Evolutionary conservation across 2,888 invertebrate species (phyloP), one percentile per base, ranked within the genome.

Genomic region (Lamellibrachia columna): DNA sequence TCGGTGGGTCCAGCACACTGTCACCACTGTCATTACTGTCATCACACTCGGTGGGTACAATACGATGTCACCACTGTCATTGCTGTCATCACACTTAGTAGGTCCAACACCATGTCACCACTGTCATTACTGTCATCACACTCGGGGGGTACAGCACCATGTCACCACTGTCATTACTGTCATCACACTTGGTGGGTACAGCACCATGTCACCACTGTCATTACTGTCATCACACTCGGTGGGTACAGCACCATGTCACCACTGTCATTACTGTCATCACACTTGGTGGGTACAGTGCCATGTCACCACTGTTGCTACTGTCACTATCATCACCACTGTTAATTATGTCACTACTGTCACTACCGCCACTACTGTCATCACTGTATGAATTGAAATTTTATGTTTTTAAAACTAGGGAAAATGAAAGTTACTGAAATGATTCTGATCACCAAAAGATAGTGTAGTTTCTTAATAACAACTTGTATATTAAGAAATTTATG

Each of bases 251-350:
- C 90, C n/a, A 90, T 15, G 15, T 90, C 15, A 15, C 90, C 15
- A 22, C 90, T 90, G n/a, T 90, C 90, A 90, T 90, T n/a, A 90
- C 90, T 90, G n/a, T 90, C 90, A 90, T 90, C 90, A 90, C 40
- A 40, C 91, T 91, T 1, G 40, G 40, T 40, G 1, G 40, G 40
- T 40, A 40, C 40, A 40, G 40, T 40, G 40, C 40, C 40, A 40
- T 40, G 40, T 40, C 40, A 40, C 40, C 40, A 40, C 40, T 40
- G 40, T 40, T 40, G 40, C 40, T 40, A 40, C 40, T 40, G 40
- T 40, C 40, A 40, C 40, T 40, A 40, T 9, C 9, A 9, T 55
- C 55, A 55, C 22, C 22, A 75, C 75, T 75, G 75, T 75, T 22
- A 75, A 11, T 7, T 8, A 40, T 75, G 75, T 75, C 75, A 15